Evolutionary conservation across 2,888 invertebrate species (phyloP), one percentile per base, ranked within the genome.

Genomic region (Operophtera brumata): DNA sequence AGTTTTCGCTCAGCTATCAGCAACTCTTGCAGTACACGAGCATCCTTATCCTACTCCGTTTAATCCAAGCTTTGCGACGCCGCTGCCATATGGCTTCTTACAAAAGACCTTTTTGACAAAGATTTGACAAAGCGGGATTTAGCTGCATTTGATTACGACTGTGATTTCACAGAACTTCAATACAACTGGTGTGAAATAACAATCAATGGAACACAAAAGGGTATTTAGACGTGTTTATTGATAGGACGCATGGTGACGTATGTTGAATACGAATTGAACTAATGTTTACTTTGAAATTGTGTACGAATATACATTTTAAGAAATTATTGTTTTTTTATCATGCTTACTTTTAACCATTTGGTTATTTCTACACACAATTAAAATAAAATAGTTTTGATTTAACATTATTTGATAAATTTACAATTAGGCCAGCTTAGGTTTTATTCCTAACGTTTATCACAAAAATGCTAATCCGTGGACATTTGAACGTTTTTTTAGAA

Each of bases 51-150:
- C 69, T 71, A 72, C 72, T 72, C 74, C 67, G 68, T 75, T 70
- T 84, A 88, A 88, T 86, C 88, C 78, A 70, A 35, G 78, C 79
- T 80, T 82, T 78, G 74, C 75, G 53, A 41, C 30, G 49, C 57
- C 59, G 59, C 68, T 64, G 77, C 85, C 87, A 88, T 86, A 87
- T 89, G 88, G 77, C 84, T 79, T 83, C 86, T 86, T 82, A 81
- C 79, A 82, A 82, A 77, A 67, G 66, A 72, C 66, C 74, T 73
- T 78, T 30, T 79, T 75, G 69, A 66, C 66, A 65, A 67, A 61
- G 64, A 61, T 62, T 60, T 43, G 62, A 86, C 84, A 88, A 87
- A 84, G 60, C 44, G 52, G 65, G 77, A 78, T 76, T 82, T 74
- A 76, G 73, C 73, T 66, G 65, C 72, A 70, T 80, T 77, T 75